Base-by-base conservation (phyloP, 2,113 vertebrate genomes). In the Pavo muticus region DNA sequence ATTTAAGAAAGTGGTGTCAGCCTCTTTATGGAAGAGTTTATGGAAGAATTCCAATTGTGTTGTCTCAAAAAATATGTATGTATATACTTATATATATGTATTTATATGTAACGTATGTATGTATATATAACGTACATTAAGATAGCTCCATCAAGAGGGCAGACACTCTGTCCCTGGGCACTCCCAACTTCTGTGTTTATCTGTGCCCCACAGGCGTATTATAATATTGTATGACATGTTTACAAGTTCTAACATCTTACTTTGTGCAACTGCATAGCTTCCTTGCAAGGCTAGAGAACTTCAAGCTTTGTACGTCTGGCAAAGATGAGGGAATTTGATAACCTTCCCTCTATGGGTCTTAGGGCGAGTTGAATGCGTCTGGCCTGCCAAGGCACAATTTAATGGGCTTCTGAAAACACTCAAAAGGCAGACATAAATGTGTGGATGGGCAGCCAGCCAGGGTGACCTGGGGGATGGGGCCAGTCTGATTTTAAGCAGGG, bases 331-430 rank as follows among this genome's bases (percentile, higher is more conserved):
- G 97, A 98, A 98, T 98, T 97, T 86, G 98, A 98, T 99, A 98
- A 98, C 97, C 97, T 97, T 91, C 96, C 95, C 95, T 98, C 95
- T 80, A 78, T 90, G 96, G 98, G 98, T 98, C 98, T 98, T 98
- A 95, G 97, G 98, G 97, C 64, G 96, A 98, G 98, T 96, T 97
- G 97, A 98, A 98, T 97, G 97, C 96, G 94, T 98, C 98, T 98
- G 98, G 97, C 96, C 97, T 98, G 98, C 98, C 98, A 98, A 98
- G 97, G 95, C 97, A 97, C 97, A 98, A 94, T 98, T 98, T 98
- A 98, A 99, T 98, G 97, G 98, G 98, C 98, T 98, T 98, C 98
- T 98, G 98, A 98, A 98, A 99, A 98, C 97, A 98, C 98, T 98
- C 98, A 97, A 96, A 98, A 98, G 96, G 97, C 98, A 98, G 97